Conservation (phyloP, 2,113 vertebrate species). For the Leuciscus idus region DNA sequence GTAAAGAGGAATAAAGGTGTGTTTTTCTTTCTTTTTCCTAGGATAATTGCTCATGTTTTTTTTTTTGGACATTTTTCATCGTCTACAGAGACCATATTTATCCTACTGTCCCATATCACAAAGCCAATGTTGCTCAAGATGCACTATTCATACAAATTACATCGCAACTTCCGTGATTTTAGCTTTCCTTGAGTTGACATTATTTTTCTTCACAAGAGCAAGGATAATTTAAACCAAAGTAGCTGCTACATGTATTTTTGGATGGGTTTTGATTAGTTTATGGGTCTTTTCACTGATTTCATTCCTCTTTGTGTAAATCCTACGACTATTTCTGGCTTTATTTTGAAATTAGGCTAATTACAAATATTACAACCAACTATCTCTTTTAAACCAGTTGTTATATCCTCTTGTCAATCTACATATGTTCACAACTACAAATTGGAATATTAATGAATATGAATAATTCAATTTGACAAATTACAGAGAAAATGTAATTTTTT, state of each 20-base stretch:
- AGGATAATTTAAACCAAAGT: neutral
- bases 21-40: neutral
- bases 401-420: no score
- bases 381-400: neutral
- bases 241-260: slow-evolving; percentile 1
- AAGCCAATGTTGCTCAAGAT: neutral
- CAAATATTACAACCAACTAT: neutral
- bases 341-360: neutral
- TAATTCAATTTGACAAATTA: neutral
- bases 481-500: neutral
- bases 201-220: neutral
- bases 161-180: neutral
- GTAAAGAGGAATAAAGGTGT: neutral
- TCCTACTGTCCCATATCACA: neutral
- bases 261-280: neutral
- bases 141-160: neutral
- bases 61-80: neutral
- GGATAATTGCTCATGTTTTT: neutral
- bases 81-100: neutral
- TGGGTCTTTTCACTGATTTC: neutral
- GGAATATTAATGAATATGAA: neutral
- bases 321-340: neutral
- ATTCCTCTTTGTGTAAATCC: neutral
- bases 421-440: neutral
- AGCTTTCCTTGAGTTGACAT: neutral